Conservation (phyloP, 1,140 invertebrate genomes). For the Drosophila azteca region DNA sequence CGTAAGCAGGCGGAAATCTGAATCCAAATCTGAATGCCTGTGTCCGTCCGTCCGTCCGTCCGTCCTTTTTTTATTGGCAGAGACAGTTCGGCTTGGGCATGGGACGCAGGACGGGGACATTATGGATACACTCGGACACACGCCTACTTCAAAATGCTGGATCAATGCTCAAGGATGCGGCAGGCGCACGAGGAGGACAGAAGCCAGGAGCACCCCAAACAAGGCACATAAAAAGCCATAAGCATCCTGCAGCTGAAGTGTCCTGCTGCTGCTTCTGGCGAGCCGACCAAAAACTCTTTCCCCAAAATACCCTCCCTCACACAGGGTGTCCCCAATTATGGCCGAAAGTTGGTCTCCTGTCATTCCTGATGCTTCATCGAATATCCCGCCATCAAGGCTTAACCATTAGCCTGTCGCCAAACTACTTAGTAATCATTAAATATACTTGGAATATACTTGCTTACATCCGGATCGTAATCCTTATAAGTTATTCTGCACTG, state of each 20-base stretch:
- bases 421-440: too few species aligned
- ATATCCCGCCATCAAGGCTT: too few species aligned
- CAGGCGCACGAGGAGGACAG: slow-evolving; percentile 5
- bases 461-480: too few species aligned
- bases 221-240: slow-evolving; percentile 79
- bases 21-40: slow-evolving; percentile 12
- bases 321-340: too few species aligned
- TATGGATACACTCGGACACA: slow-evolving; percentile 61
- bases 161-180: slow-evolving; percentile 45
- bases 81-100: slow-evolving; percentile 18
- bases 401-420: too few species aligned
- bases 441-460: too few species aligned
- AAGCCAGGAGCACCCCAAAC: slow-evolving; percentile 53
- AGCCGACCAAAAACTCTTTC: slow-evolving; percentile 28
- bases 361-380: too few species aligned
- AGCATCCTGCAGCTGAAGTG: slow-evolving; percentile 48
- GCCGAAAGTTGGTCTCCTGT: too few species aligned
- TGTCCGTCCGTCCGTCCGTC: slow-evolving; percentile 16
- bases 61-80: too few species aligned
- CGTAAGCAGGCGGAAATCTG: slow-evolving; percentile 45
- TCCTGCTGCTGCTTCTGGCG: neutral
- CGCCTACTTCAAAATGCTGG: slow-evolving; percentile 77
- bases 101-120: slow-evolving; percentile 21
- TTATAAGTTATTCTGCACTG: too few species aligned
- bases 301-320: neutral